Evolutionary conservation across 2,888 invertebrate genomes (phyloP), one percentile per base, ranked within the genome.

Genomic region (Blomia tropicalis): DNA sequence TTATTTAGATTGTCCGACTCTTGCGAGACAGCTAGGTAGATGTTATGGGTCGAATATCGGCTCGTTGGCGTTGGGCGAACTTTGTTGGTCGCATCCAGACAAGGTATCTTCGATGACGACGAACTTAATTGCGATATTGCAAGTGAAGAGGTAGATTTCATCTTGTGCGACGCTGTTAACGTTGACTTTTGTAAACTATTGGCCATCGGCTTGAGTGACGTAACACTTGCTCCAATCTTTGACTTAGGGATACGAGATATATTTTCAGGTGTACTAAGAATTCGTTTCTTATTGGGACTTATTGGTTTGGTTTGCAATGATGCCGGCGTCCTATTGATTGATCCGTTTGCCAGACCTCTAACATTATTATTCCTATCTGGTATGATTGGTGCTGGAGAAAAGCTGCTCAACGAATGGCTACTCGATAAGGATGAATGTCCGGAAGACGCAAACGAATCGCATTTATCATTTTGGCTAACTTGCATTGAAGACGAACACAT

Each of bases 301-400:
- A n/a, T n/a, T 47, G 51, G 51, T 19, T 47, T 47, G 7, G 51
- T 11, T 25, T 47, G 51, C 7, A n/a, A n/a, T 47, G n/a, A 25
- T 56, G 56, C 29, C 29, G 29, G 25, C 17, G 56, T 19, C 56
- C 11, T 56, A 31, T n/a, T 11, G 17, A 23, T 19, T 23, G 29
- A 1, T 32, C 23, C 14, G 56, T n/a, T 27, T n/a, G 54, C 5
- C 7, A 56, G 30, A 2, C 36, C 56, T 56, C 29, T 56, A 30
- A 56, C 29, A 11, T 56, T 56, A 25, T 56, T 56, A 36, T 56
- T 56, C 27, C 56, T 27, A 25, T 56, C 56, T 27, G 4, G 56
- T 3, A 56, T n/a, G 19, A 29, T 30, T 29, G 29, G 22, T 19
- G 22, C 23, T n/a, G 41, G 14, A 14, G 22, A 11, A 27, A 11